A percentile compares a stretch with the other conserved stretches of the same genome.
Conservation (phyloP, 2,888 invertebrate species). For the Cepaea hortensis region DNA sequence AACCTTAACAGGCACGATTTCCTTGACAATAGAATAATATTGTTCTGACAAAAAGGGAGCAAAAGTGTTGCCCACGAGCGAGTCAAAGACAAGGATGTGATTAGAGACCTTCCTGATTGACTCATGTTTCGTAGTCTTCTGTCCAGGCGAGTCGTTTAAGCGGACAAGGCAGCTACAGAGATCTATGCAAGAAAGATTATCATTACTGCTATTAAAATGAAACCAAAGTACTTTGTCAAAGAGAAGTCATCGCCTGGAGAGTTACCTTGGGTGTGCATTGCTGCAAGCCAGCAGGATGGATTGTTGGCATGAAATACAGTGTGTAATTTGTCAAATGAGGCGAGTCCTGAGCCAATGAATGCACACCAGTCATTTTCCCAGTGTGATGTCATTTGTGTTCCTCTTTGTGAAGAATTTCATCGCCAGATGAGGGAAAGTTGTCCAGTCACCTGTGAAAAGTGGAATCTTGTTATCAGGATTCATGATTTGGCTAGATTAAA, state of each 20-base stretch:
- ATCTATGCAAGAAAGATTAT: slow-evolving; percentile 6
- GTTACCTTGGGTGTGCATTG: not conserved
- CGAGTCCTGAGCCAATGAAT: not conserved
- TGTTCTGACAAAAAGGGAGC: not conserved
- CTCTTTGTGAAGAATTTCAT: not conserved
- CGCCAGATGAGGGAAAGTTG: not conserved
- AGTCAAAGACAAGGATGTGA: not conserved
- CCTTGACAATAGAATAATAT: not conserved
- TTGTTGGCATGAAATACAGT: slow-evolving; percentile 15
- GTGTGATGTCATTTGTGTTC: slow-evolving; percentile 25
- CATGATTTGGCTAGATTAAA: not conserved
- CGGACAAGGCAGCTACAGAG: not conserved
- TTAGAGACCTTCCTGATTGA: not conserved
- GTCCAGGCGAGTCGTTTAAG: not conserved
- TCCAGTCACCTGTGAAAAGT: slow-evolving; percentile 24
- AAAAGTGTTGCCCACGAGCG: not conserved
- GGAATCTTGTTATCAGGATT: not conserved
- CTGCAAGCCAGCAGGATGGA: not conserved
- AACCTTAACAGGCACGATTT: not conserved
- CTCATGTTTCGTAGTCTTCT: not conserved
- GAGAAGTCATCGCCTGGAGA: slow-evolving; percentile 12
- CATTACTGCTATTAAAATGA: slow-evolving; percentile 9
- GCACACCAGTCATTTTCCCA: slow-evolving; percentile 25
- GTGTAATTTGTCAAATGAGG: slow-evolving; percentile 32
- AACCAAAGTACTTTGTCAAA: slow-evolving; percentile 18